A percentile compares a stretch with the other conserved stretches of the same genome.
phyloP scores from a whole-genome alignment of 2,797 vertebrate species.

The Falco berigora region DNA sequence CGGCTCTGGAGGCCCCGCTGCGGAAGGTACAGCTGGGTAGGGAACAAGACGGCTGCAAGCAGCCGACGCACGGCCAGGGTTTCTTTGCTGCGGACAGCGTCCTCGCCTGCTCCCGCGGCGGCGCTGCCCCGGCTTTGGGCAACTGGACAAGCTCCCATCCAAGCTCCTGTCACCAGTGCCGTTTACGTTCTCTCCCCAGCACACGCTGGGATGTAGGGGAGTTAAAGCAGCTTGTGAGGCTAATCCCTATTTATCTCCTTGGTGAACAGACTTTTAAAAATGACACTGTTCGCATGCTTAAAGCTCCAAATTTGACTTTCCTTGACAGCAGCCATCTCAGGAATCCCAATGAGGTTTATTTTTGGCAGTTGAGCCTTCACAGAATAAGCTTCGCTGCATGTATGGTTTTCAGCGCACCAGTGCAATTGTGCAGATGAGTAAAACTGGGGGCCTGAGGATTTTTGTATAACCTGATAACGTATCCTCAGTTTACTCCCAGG shows the following conservation, averaged over 20 bases:
- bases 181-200: background rate
- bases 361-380: conserved; percentile 16
- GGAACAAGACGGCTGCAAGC: background rate
- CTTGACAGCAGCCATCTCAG: conserved; percentile 55
- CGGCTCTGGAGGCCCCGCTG: accelerated
- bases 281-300: conserved; percentile 37
- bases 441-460: background rate
- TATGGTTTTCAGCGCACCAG: background rate
- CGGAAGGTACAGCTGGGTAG: accelerated
- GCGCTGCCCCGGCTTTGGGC: background rate
- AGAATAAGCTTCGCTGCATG: background rate
- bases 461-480: background rate
- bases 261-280: conserved; percentile 50
- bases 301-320: conserved; percentile 56
- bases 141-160: background rate
- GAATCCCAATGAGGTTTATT: conserved; percentile 54
- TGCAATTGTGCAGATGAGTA: background rate
- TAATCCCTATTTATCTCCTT: conserved; percentile 46
- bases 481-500: background rate
- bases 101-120: background rate
- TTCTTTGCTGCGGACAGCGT: background rate
- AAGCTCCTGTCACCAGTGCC: background rate
- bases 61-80: accelerated
- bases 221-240: conserved; percentile 7
- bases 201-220: background rate